Base-by-base conservation (phyloP, 92 coral and sea anemone species). In the Epizoanthus scotinus region DNA sequence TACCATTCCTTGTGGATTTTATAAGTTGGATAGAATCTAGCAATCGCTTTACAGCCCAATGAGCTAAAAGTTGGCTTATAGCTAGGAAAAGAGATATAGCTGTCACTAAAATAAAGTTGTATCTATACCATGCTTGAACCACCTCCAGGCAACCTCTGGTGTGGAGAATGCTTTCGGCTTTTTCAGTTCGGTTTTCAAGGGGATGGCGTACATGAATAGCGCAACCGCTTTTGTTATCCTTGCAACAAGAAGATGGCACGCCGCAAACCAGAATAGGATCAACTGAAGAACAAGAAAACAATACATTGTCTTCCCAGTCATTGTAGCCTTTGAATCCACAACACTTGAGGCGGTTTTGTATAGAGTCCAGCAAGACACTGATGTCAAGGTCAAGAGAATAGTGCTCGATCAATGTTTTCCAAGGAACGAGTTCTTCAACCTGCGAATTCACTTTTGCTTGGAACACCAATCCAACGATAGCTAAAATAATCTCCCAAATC, bases 231-330 rank as follows among this genome's bases (percentile, higher is more conserved):
- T 10, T 56, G 17, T 62, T 61, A 18, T 40, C 70, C 63, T 78
- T 84, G 58, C 91, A 84, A 69, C 91, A 87, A 28, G 91, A 87
- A 57, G 77, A 67, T 1, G 91, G 91, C 5, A 87, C 91, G 14
- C 91, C 73, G 54, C 91, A 87, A 78, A 67, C 67, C 20, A 83
- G 83, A 3, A 44, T 69, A 49, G 85, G 70, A 21, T 83, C 87
- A 19, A 38, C 64, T 6, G 91, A 83, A 3, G 72, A 70, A 44
- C 91, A 87, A 27, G 91, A 87, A 58, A 67, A 87, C 20, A 62
- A 31, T 29, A 78, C 82, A 60, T 83, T 87, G 19, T 70, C 38
- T 67, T 87, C 91, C 91, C 91, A 87, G 71, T 87, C 91, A 17
- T 77, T 62, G 28, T 77, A 87, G 25, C 69, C 71, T 34, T 38